phyloP scores from a whole-genome alignment of 1,140 invertebrate genomes.

The Formica exsecta region DNA sequence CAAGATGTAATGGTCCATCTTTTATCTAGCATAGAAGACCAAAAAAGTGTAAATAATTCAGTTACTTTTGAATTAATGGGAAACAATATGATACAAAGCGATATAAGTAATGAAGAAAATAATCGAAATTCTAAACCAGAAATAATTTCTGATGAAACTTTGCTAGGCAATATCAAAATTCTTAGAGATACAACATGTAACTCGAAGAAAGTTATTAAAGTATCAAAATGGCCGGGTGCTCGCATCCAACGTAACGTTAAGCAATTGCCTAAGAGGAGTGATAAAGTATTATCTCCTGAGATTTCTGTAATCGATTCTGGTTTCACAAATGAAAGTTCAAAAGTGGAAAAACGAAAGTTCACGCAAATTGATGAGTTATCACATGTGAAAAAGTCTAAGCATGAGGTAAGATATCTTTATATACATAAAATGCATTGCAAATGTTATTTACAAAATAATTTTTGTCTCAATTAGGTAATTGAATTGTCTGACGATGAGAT shows the following conservation, averaged over 20 bases:
- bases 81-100: constrained; percentile 42
- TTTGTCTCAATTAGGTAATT: constrained; percentile 77
- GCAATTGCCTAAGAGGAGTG: constrained; percentile 81
- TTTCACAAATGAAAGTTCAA: constrained; percentile 27
- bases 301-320: constrained; percentile 60
- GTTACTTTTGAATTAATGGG: neutral
- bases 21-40: neutral
- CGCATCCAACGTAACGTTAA: constrained; percentile 85
- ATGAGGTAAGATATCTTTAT: constrained; percentile 77
- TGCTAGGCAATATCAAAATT: constrained; percentile 80
- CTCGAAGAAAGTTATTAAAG: constrained; percentile 20
- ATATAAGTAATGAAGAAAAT: constrained; percentile 55
- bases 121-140: constrained; percentile 75
- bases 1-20: constrained; percentile 59
- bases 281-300: constrained; percentile 70
- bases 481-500: constrained; percentile 85
- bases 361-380: constrained; percentile 15
- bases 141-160: constrained; percentile 83
- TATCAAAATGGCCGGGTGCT: constrained; percentile 79
- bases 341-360: constrained; percentile 66
- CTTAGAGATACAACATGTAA: constrained; percentile 57
- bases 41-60: neutral
- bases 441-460: constrained; percentile 36
- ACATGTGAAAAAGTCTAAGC: constrained; percentile 76
- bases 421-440: constrained; percentile 26